Base-by-base conservation (phyloP, 2,888 invertebrate species). In the Yponomeuta plumbellus region DNA sequence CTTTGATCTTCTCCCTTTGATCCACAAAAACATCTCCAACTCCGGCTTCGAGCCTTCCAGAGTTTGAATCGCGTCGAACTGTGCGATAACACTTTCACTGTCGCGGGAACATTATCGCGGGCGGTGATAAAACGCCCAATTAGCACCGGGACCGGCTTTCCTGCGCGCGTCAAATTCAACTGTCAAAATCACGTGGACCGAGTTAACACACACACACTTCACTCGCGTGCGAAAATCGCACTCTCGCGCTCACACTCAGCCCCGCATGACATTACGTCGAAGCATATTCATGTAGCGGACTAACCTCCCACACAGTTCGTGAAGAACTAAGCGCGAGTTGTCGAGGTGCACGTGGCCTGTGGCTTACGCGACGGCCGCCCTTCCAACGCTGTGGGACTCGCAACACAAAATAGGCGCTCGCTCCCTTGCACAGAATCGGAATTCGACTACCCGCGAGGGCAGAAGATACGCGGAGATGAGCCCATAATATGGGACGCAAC, bases 221-320 rank as follows among this genome's bases (percentile, higher is more conserved):
- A 75, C 74, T 76, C 74, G 77, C 76, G 76, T 71, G 79, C 80
- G 80, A 77, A 80, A 80, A 77, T 79, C 79, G 83, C 80, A 80
- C 86, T 83, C 85, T 81, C 85, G 84, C 86, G 75, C 69, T 72
- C 77, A 76, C 75, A 79, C 77, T 71, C 69, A 73, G 81, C 72
- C 81, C 83, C 89, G 85, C 87, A 86, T 86, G 88, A 81, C 88
- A 83, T 84, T 81, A 61, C 52, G 79, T 80, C 79, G 77, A 74
- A 81, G 80, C 82, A 85, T 83, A 84, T 79, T 85, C 87, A 86
- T 85, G 85, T 86, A 88, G 84, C 86, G 83, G 86, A 88, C 89
- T 88, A 87, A 83, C 89, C 90, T 88, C 89, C 87, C 84, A 90
- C 89, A 89, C 87, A 84, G 89, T 88, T 89, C 84, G 88, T 84